These are phyloP conservation scores for Brachionus plicatilis DNA, from an alignment of 1,140 invertebrate genomes.

Conservation along the genomic window DNA sequence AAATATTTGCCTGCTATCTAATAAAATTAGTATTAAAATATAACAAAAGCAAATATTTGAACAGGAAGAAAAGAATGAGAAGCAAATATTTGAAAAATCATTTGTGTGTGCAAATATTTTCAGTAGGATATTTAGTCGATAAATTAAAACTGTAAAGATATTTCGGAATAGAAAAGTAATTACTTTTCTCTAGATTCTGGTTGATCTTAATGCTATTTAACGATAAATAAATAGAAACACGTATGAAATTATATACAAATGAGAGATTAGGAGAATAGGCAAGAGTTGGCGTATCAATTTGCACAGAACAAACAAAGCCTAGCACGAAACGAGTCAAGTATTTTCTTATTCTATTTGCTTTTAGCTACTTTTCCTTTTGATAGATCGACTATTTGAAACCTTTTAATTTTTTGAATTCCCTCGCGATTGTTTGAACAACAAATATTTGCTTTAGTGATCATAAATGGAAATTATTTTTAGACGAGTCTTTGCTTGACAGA, in stretches of 20 bases:
- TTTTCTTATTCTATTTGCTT: not conserved
- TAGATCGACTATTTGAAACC: not conserved
- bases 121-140: not conserved
- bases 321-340: slow-evolving; percentile 1
- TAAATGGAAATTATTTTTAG: not conserved
- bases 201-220: not conserved
- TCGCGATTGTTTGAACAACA: not conserved
- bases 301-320: not conserved
- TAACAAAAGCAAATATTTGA: slow-evolving; percentile 14
- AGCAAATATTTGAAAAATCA: slow-evolving; percentile 22
- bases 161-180: not conserved
- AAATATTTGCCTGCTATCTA: slow-evolving; percentile 15
- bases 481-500: not conserved
- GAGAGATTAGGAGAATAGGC: not conserved
- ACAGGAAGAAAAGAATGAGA: slow-evolving; percentile 30
- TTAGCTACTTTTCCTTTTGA: slow-evolving; percentile 3
- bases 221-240: slow-evolving; percentile 6
- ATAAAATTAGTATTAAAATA: slow-evolving; percentile 20
- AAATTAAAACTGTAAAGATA: not conserved
- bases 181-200: not conserved
- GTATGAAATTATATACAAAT: not conserved
- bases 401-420: not conserved
- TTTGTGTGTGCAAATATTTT: slow-evolving; percentile 1
- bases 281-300: not conserved
- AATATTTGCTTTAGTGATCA: slow-evolving; percentile 12